These are phyloP conservation scores for Pogonomyrmex barbatus DNA, from an alignment of 1,140 invertebrate species.

Conservation along the genomic window DNA sequence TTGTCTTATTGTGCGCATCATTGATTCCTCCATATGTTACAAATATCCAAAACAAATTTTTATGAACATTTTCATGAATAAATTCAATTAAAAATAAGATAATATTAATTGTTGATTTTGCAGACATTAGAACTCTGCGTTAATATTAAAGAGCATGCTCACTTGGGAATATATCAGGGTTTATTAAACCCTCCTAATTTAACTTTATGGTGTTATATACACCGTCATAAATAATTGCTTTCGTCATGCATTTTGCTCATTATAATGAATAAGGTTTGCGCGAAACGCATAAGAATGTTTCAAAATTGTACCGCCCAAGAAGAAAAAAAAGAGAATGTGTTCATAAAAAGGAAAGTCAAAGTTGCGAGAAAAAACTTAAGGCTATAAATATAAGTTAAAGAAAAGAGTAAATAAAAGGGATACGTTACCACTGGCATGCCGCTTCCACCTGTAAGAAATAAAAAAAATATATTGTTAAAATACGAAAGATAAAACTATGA, in stretches of 20 bases:
- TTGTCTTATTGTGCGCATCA: slow-evolving; percentile 66
- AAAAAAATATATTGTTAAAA: slow-evolving; percentile 18
- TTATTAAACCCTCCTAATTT: slow-evolving; percentile 32
- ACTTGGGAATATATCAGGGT: slow-evolving; percentile 44
- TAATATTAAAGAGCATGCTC: slow-evolving; percentile 72
- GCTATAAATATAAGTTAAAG: slow-evolving; percentile 53
- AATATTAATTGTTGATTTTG: slow-evolving; percentile 68
- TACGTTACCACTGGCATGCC: slow-evolving; percentile 86
- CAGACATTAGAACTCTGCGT: slow-evolving; percentile 83
- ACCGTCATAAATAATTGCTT: slow-evolving; percentile 55
- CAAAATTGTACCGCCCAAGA: slow-evolving; percentile 38
- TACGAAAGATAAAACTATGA: background rate
- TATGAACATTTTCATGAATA: background rate
- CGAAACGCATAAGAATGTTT: slow-evolving; percentile 40
- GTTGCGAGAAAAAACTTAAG: slow-evolving; percentile 60
- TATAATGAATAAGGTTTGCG: slow-evolving; percentile 57
- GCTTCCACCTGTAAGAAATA: slow-evolving; percentile 82
- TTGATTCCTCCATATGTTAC: slow-evolving; percentile 81
- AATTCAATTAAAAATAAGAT: slow-evolving; percentile 21
- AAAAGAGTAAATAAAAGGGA: slow-evolving; percentile 70
- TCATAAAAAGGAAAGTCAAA: slow-evolving; percentile 60
- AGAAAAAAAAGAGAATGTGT: slow-evolving; percentile 44
- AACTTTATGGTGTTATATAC: slow-evolving; percentile 17
- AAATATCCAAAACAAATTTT: slow-evolving; percentile 42
- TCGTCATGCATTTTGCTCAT: slow-evolving; percentile 67